phyloP scores from a whole-genome alignment of 2,888 invertebrate species.

The Drosophila kambysellisi region DNA sequence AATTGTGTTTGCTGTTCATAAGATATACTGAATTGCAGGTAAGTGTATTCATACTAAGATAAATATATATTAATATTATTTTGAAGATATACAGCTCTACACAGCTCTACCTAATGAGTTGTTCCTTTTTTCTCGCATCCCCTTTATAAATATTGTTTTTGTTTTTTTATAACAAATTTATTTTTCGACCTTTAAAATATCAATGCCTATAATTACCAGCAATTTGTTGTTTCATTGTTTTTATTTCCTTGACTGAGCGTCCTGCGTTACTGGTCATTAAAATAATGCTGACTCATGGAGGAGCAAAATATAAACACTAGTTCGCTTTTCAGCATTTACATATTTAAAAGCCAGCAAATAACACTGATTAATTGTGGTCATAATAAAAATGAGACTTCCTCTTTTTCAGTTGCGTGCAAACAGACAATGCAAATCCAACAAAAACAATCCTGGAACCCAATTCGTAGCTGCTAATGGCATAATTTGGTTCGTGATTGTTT shows the following conservation, averaged over 20 bases:
- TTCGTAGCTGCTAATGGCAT: slow-evolving; percentile 58
- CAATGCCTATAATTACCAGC: slow-evolving; percentile 31
- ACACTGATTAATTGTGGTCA: slow-evolving; percentile 68
- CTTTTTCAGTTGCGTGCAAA: slow-evolving; percentile 44
- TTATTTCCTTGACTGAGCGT: slow-evolving; percentile 12
- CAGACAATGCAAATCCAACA: slow-evolving; percentile 20
- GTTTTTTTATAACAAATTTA: neutral
- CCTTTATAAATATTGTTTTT: neutral
- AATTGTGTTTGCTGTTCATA: neutral
- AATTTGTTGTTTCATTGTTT: slow-evolving; percentile 1
- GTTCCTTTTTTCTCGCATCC: neutral
- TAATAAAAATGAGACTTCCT: slow-evolving; percentile 48
- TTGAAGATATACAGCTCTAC: too few species aligned
- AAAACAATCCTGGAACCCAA: slow-evolving; percentile 44
- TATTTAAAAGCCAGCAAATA: slow-evolving; percentile 15
- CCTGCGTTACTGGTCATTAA: slow-evolving; percentile 13
- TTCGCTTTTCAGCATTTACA: slow-evolving; percentile 7
- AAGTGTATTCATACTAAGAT: neutral
- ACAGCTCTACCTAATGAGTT: neutral
- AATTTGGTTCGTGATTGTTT: slow-evolving; percentile 42
- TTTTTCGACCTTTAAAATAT: neutral
- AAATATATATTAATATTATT: too few species aligned
- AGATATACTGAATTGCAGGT: neutral
- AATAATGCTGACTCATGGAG: neutral
- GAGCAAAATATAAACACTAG: slow-evolving; percentile 1